Evolutionary conservation across 2,888 invertebrate genomes (phyloP), one percentile per base, ranked within the genome.

Genomic region (Nemoura dubitans): DNA sequence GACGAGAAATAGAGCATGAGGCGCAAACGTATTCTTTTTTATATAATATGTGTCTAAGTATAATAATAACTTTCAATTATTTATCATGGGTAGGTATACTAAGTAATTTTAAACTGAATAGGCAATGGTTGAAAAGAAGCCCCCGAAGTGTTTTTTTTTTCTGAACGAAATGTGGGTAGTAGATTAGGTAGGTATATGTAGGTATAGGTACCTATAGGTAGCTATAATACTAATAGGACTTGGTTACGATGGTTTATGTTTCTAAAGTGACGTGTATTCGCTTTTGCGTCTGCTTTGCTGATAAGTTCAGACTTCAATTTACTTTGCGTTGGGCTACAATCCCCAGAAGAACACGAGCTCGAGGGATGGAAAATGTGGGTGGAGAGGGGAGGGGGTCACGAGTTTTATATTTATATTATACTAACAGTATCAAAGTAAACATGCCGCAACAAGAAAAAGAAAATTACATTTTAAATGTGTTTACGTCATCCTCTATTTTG

Each of bases 221-320:
- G n/a, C n/a, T n/a, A n/a, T 59, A 59, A 59, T 3, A 59, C 59
- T 59, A 59, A 14, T n/a, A n/a, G n/a, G n/a, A n/a, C n/a, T 59
- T 59, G 59, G 59, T 59, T 59, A 59, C 59, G 59, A 59, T 59
- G 59, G 59, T 59, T 59, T 42, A 59, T 83, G 43, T 83, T 83
- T 83, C 21, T 83, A 83, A 83, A 83, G 42, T 83, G 42, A 83
- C 83, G 82, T 3, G 36, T 82, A 82, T 82, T 36, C 82, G 59
- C 42, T 43, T 83, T 83, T 76, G 59, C 84, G 84, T 84, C 29
- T 59, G 84, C 78, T 78, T 78, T 28, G 84, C 81, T 87, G 85
- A 86, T 80, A 87, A 87, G 84, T 78, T 87, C 85, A 84, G 87
- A 86, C 87, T 86, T 86, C 85, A 86, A 86, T 87, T 87, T 87